Base-by-base conservation (phyloP, 2,113 vertebrate genomes). In the Amphiprion percula region DNA sequence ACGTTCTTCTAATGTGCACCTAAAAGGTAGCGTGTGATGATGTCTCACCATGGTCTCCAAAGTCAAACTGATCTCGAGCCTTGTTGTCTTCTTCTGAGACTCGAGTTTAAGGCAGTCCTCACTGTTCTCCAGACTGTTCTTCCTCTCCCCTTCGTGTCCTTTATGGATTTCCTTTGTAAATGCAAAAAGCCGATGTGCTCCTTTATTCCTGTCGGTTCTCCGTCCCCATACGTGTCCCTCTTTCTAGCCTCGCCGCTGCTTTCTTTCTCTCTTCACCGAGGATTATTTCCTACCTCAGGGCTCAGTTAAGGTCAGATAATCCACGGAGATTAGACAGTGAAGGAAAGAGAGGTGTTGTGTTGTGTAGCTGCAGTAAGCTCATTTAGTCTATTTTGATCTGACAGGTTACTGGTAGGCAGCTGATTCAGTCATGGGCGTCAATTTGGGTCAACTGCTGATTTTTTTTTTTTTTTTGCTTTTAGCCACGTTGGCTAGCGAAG, bases 271-370 rank as follows among this genome's bases (percentile, higher is more conserved):
- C 56, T 33, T 50, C 47, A 15, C 41, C 68, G 68, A n/a, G 62
- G 66, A 21, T 67, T 54, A 60, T 47, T 62, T 60, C 71, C 64
- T 56, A 33, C 59, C 44, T 71, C 65, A 10, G 52, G 55, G 72
- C 62, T 76, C 49, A 62, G 21, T 14, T 46, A 1, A 71, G 1
- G 49, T 84, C 68, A 78, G 75, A 16, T 91, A 91, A 93, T 93
- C 88, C 75, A 47, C 66, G 39, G 59, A 87, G 91, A 88, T 92
- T 88, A 93, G 46, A 67, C 66, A 14, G n/a, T 68, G 63, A 54
- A 62, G 33, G 50, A 56, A 41, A 74, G 69, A 63, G 62, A 79
- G 41, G 15, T 26, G 11, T 58, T 68, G 76, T n/a, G 46, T 17
- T 47, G 65, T 23, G 74, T 21, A 46, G 17, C 74, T 68, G 50